Base-by-base conservation (phyloP, 2,888 invertebrate species). In the Pandemis heparana region DNA sequence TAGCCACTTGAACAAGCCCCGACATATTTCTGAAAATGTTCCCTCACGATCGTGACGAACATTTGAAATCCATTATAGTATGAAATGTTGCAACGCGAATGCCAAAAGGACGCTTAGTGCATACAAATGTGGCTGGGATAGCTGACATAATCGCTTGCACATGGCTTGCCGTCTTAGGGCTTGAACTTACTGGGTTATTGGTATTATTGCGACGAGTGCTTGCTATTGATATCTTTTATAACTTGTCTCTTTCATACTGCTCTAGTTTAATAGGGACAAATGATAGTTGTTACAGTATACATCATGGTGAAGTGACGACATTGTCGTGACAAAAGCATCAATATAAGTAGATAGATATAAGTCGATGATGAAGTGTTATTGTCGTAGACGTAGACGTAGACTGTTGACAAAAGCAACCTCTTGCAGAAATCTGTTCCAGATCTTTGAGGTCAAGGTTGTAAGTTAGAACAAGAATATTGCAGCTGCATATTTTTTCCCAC, bases 1-100 rank as follows among this genome's bases (percentile, higher is more conserved):
- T 46, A 68, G n/a, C 39, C 61, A 38, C 43, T 46, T 46, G 18
- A 41, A 73, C 63, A 67, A 67, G 41, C 12, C 43, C 66, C 61
- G 71, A 53, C 71, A 63, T 67, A 62, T 73, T 73, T 73, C 72
- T 63, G 68, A 73, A 73, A 73, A 73, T 39, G 63, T 68, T 59
- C 72, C 43, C 67, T n/a, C 32, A 18, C 62, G 32, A 12, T 73
- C 72, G 72, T 73, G 72, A 73, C 68, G 63, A 56, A 23, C 71
- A 67, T 73, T 73, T 38, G 46, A 56, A 73, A 73, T 73, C 63
- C 39, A 60, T 71, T 68, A 73, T 12, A 48, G 39, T 63, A 59
- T 63, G 72, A 59, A 63, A 68, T 68, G 72, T 63, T 68, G 72
- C 67, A 73, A 67, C 66, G 72, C 68, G 72, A 68, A 68, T 68